Evolutionary conservation across 2,113 vertebrate species (phyloP).

Genomic region (Gobiocypris rarus): DNA sequence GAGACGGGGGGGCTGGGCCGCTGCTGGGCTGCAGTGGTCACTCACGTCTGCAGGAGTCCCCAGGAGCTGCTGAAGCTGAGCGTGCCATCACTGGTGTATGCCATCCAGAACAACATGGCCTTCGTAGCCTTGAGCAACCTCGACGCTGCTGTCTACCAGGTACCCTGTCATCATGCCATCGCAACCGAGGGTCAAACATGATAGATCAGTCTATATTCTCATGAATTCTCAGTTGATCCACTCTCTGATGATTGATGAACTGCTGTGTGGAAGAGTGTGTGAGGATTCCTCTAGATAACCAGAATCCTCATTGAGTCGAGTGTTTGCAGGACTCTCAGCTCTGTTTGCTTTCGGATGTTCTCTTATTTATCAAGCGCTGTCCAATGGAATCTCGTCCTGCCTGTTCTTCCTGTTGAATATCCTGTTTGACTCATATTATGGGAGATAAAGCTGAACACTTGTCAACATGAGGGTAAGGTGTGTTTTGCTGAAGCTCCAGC

Average conservation of each 20-base stretch:
- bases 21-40: constrained; percentile 77
- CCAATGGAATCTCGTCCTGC: not conserved
- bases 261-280: too few relatives aligned
- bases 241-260: too few relatives aligned
- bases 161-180: not conserved
- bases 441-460: not conserved
- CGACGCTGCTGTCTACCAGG: constrained; percentile 97
- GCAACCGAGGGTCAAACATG: too few relatives aligned
- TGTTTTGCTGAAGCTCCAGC: not conserved
- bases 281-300: too few relatives aligned
- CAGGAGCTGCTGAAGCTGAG: constrained; percentile 90
- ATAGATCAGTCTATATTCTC: too few relatives aligned
- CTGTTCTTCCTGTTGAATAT: not conserved
- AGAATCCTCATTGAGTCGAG: too few relatives aligned
- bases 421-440: not conserved
- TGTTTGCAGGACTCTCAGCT: too few relatives aligned
- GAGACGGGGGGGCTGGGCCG: constrained; percentile 83
- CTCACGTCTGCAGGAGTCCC: constrained; percentile 85
- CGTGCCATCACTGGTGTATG: constrained; percentile 92
- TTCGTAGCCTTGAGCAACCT: constrained; percentile 95
- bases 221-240: too few relatives aligned
- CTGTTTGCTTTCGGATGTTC: too few relatives aligned
- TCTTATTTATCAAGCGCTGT: not conserved
- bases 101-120: constrained; percentile 97
- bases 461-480: too few relatives aligned